Base-by-base conservation (phyloP, 2,888 invertebrate species). In the Caenorhabditis sulstoni region DNA sequence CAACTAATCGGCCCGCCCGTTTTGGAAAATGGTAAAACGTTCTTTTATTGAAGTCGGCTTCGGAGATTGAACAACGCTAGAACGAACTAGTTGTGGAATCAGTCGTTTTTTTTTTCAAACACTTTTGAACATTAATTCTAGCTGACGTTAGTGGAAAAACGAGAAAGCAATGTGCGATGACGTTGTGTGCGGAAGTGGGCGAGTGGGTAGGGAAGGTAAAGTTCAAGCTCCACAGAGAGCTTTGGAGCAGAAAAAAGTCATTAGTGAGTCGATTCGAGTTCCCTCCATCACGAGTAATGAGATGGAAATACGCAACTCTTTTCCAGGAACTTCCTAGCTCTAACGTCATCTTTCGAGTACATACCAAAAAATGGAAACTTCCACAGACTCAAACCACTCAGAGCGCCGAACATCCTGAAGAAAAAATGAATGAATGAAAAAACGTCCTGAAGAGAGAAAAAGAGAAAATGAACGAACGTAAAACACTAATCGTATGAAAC, bases 201-300 rank as follows among this genome's bases (percentile, higher is more conserved):
- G 8, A 44, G 23, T 14, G 37, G 35, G 16, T 20, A 1, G 14
- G 37, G 52, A 55, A 12, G n/a, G 18, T 20, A 41, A 37, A 53
- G 57, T 57, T 41, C 41, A 52, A 22, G 16, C 49, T 59, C 23
- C 12, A 37, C 20, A 49, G 47, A 37, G n/a, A 22, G n/a, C n/a
- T n/a, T n/a, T n/a, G n/a, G n/a, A n/a, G 37, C 3, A 7, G 29
- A 29, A 67, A 61, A 55, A 61, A 22, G 44, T 57, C 49, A 61
- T 70, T 61, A 62, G 57, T 37, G 14, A 49, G 4, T 16, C 49
- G 55, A 57, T 71, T 49, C 71, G 62, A 49, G 49, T 29, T 5
- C 53, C 62, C n/a, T n/a, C 55, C 62, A 62, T 55, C 14, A 57
- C 57, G 55, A 29, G 29, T 64, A 64, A 62, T 62, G 47, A 41